Evolutionary conservation across 2,113 vertebrate genomes (phyloP), one percentile per base, ranked within the genome.

Genomic region (Melanerpes formicivorus): DNA sequence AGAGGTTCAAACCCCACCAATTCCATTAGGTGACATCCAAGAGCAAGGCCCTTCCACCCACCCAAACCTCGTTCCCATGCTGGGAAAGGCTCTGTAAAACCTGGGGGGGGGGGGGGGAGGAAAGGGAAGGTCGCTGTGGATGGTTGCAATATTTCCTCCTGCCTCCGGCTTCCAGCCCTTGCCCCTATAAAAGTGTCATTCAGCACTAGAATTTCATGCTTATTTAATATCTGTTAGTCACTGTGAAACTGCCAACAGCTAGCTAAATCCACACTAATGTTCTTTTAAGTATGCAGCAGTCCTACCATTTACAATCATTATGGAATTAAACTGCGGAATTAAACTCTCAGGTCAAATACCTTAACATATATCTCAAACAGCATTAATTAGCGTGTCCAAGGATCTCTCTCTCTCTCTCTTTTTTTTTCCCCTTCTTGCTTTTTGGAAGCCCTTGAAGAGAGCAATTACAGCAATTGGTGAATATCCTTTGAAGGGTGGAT

Each of bases 191-290:
- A 96, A 96, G 46, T 95, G 95, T 95, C 93, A 95, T 93, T 96
- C 93, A 93, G 65, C 52, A 69, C 88, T 48, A 95, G 73, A 93
- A 93, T 91, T 93, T 95, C 93, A 90, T 87, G 93, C 93, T 93
- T 96, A 88, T 96, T 96, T 96, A 95, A 95, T 92, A 95, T 93
- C 91, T 96, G 93, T 94, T 96, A 96, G 87, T 81, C 91, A 91
- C 87, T 80, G 59, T 88, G 90, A 93, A 96, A 79, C 87, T 96
- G 93, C 93, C 94, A 93, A 92, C 87, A 93, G 91, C 90, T 73
- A 95, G 87, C 93, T 92, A 85, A 95, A 96, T 91, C 94, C 93
- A 80, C 75, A 82, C 81, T 95, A 91, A 93, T 87, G 87, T 87
- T 90, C 84, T 93, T 93, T 95, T 89, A 95, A 95, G 90, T 95